Percentiles rank a stretch among this genome's conserved stretches.
Evolutionary conservation across 2,888 invertebrate genomes (phyloP).

Genomic region (Synanthedon myopaeformis): DNA sequence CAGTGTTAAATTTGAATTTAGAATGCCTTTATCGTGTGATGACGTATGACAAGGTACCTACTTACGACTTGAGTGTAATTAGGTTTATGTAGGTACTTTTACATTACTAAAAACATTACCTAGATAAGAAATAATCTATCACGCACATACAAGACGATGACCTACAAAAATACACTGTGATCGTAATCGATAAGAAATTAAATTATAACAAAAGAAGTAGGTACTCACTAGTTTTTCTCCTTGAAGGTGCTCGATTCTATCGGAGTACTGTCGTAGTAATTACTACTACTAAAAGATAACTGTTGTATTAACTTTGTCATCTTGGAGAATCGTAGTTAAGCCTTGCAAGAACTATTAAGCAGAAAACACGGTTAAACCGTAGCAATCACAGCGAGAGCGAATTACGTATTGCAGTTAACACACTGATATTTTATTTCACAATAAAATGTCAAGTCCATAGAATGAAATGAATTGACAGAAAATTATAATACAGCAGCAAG

Average conservation of each 20-base stretch:
- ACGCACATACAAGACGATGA: no score
- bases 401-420: constrained; percentile 25
- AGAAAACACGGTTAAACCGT: constrained; percentile 23
- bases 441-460: constrained; percentile 9
- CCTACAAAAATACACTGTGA: no score
- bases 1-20: no score
- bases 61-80: no score
- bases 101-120: no score
- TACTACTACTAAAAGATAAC: constrained; percentile 69
- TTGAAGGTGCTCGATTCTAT: constrained; percentile 34
- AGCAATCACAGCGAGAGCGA: constrained; percentile 19
- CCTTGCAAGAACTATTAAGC: constrained; percentile 38
- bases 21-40: no score
- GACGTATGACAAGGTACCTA: no score
- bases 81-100: no score
- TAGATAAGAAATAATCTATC: no score
- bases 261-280: constrained; percentile 45
- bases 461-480: no score
- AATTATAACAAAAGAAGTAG: constrained; percentile 3
- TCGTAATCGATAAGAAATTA: constrained; percentile 1
- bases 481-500: no score
- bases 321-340: constrained; percentile 60
- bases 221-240: constrained; percentile 44
- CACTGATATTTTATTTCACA: constrained; percentile 17
- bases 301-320: constrained; percentile 69